Base-by-base conservation (phyloP, 2,113 vertebrate species). In the Ictalurus punctatus region DNA sequence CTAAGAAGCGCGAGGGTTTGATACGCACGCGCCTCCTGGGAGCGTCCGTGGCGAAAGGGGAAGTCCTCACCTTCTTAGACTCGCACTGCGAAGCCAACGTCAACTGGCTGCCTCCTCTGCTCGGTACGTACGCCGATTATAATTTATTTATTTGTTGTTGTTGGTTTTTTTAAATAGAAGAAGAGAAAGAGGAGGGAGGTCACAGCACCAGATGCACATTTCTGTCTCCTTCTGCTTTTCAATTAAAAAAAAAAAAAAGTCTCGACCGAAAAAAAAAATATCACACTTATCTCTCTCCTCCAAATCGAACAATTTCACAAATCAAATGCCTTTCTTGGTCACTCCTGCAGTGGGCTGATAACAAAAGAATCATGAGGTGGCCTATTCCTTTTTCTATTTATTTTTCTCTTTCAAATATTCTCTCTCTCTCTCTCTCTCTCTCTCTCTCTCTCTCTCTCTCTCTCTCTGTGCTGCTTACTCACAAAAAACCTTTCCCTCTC, bases 71-170 rank as follows among this genome's bases (percentile, higher is more conserved):
- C 0, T 98, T 98, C 92, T 93, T 98, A 89, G 97, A 98, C 90
- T 98, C 97, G n/a, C 97, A 98, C 91, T 98, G 97, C 0, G 97
- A 98, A 92, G 96, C 97, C 92, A 98, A 97, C n/a, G 94, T 97
- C 91, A 98, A 97, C 90, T 98, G 97, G 97, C 95, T 98, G 87
- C 97, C 97, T 56, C 97, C 97, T 0, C 94, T 98, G 87, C 96
- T 98, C 44, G 96, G 97, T 98, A 94, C 96, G 97, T 96, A 86
- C 34, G 71, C 63, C 6, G 0, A 63, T 44, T 48, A n/a, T 2
- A 4, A 19, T 56, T 80, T 48, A 14, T 79, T 48, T 48, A 40
- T 80, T 56, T 56, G 0, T 37, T 71, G 44, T 6, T 48, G 6
- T 48, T 37, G 0, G 10, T 74, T 10, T 44, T 76, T 5, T 13